Evolutionary conservation across 2,888 invertebrate species (phyloP), one percentile per base, ranked within the genome.

Genomic region (Diogma glabrata): DNA sequence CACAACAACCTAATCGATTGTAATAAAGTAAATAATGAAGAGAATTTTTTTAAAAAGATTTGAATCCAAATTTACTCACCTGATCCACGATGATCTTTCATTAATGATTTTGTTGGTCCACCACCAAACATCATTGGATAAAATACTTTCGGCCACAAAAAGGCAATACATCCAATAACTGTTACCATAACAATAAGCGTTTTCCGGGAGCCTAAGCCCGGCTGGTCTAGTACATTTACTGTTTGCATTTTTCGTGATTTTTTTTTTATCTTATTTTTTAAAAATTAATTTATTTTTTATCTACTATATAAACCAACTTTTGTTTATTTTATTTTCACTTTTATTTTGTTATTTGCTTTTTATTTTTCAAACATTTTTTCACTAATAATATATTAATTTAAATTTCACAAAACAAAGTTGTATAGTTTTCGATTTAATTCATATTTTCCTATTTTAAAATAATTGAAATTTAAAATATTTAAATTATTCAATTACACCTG

Each of bases 61-160:
- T n/a, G n/a, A n/a, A n/a, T 45, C 16, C 43, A 49, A 46, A 50
- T 53, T 24, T 24, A 60, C 63, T 66, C 64, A 83, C 83, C 81
- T 72, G 80, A 75, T 59, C 75, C 75, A 69, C 78, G 78, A 72
- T 83, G 66, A 28, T 67, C 63, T 50, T 63, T 59, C 1, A 62
- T 54, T 3, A 64, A 54, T 50, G 65, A 64, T 33, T 67, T 67
- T 40, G 69, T 60, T 49, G 65, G 58, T 49, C 72, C 64, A 47
- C 73, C 65, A 43, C 74, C 72, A 60, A 82, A 75, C 69, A 94
- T 72, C 84, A 95, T 85, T 49, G 95, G 95, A 67, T 93, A 88
- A 67, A 96, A 87, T 60, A 96, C 86, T 76, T 88, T 87, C 53
- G 95, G 95, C 88, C 93, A 95, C 60, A 96, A 72, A 64, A 95